Percentiles rank a stretch among this genome's conserved stretches.
Evolutionary conservation across 2,888 invertebrate genomes (phyloP).

Genomic region (Drosophila limbata): DNA sequence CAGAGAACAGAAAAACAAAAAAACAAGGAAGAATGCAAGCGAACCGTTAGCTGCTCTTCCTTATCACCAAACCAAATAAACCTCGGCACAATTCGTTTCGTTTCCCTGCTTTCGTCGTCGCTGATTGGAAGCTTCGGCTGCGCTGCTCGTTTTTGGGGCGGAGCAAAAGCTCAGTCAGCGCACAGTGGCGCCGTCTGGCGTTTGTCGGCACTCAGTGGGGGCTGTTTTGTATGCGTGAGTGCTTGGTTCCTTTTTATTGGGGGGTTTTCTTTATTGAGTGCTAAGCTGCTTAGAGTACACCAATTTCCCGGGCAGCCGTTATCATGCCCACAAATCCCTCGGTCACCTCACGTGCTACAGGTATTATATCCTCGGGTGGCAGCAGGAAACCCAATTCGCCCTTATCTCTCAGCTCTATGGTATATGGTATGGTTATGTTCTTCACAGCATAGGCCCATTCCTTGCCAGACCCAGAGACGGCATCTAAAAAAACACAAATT

Average conservation of each 20-base stretch:
- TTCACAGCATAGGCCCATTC: constrained; percentile 87
- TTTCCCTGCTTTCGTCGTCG: constrained; percentile 55
- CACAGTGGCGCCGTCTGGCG: constrained; percentile 61
- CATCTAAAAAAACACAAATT: constrained; percentile 74
- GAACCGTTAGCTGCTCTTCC: constrained; percentile 56
- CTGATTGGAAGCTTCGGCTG: constrained; percentile 73
- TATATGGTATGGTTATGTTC: constrained; percentile 87
- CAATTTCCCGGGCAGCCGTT: constrained; percentile 84
- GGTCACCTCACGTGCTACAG: constrained; percentile 87
- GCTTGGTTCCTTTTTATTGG: background rate
- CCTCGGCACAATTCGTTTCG: constrained; percentile 58
- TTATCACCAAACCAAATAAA: constrained; percentile 38
- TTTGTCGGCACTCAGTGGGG: constrained; percentile 34
- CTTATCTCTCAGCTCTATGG: constrained; percentile 88
- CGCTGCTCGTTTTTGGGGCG: constrained; percentile 71
- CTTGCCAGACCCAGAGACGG: constrained; percentile 85
- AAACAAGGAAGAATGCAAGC: constrained; percentile 40
- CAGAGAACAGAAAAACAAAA: constrained; percentile 8
- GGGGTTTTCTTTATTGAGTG: constrained; percentile 37
- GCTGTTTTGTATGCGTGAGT: constrained; percentile 28
- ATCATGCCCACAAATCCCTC: constrained; percentile 87
- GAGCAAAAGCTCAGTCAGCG: constrained; percentile 66
- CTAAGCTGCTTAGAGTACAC: constrained; percentile 53
- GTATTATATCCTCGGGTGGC: constrained; percentile 88
- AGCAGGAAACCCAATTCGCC: constrained; percentile 89